Evolutionary conservation across 2,113 vertebrate genomes (phyloP), one percentile per base, ranked within the genome.

Genomic region (Synodontis membranacea): DNA sequence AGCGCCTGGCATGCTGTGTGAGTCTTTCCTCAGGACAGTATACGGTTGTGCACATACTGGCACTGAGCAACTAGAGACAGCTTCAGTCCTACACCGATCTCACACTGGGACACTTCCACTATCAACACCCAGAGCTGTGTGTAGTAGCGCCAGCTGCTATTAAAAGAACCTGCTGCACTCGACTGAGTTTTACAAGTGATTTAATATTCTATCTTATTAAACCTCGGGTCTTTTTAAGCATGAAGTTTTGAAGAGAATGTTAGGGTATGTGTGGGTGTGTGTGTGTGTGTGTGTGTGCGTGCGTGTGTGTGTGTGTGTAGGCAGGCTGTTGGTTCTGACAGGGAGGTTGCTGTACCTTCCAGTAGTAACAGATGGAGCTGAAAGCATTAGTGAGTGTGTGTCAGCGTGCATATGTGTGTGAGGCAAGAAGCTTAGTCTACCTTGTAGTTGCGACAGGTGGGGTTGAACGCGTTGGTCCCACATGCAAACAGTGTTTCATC

Each of bases 391-490:
- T 80, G 76, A 68, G 62, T 72, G 78, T 86, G 58, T 56, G 78
- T 80, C 52, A 56, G 78, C 21, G 50, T 42, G 34, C 34, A 58
- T 28, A 9, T 76, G 74, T 50, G 44, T 42, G 64, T 58, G 46
- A 31, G 81, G 42, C 39, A 34, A 34, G 75, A 58, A 78, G 52
- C 68, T 80, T 58, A 6, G 34, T 15, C 28, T 91, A 98, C 97
- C 97, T 96, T 96, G 86, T 98, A 98, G 91, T 93, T 97, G n/a
- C 97, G 96, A 93, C 97, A 98, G 93, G 96, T 93, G 1, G 97
- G 97, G 93, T 97, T 98, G 94, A 98, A 98, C 60, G 96, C 97
- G 34, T 98, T 98, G 21, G 97, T 98, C 68, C 97, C 97, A 5
- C 97, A 98, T 62, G 96, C 97, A 23, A 98, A 96, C 28, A 98